Percentiles rank a stretch among this genome's conserved stretches.
Conservation (phyloP, 2,888 invertebrate genomes). For the Scotopteryx bipunctaria region DNA sequence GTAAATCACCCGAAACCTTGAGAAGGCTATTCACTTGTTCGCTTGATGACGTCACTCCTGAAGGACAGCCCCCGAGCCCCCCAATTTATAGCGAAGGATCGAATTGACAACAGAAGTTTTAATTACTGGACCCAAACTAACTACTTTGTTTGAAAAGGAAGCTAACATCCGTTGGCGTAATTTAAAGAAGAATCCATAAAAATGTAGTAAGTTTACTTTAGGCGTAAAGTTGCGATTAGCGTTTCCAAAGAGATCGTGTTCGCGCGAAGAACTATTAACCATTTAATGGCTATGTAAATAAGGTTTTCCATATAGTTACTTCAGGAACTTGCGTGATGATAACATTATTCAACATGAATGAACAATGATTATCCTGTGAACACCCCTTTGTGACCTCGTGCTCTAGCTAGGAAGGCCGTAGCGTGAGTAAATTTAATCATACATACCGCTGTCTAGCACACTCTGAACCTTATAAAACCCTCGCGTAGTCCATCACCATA, state of each 20-base stretch:
- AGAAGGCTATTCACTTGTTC: slow-evolving; percentile 21
- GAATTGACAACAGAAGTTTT: slow-evolving; percentile 14
- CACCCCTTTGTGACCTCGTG: slow-evolving; percentile 21
- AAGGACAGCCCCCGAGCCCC: slow-evolving; percentile 18
- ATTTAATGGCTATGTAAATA: no score
- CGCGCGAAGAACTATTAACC: no score
- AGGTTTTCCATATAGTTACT: no score
- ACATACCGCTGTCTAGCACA: slow-evolving; percentile 47
- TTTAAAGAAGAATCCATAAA: slow-evolving; percentile 34
- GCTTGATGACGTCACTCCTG: slow-evolving; percentile 31
- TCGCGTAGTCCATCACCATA: slow-evolving; percentile 13
- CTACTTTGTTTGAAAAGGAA: slow-evolving; percentile 35
- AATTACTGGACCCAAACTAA: slow-evolving; percentile 18
- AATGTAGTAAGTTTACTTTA: slow-evolving; percentile 5
- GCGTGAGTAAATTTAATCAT: slow-evolving; percentile 54
- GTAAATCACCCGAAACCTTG: slow-evolving; percentile 27
- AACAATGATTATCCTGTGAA: slow-evolving; percentile 21
- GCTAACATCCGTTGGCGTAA: slow-evolving; percentile 41
- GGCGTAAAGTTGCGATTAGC: slow-evolving; percentile 11
- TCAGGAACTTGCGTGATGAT: no score
- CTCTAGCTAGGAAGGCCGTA: slow-evolving; percentile 38
- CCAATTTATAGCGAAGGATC: slow-evolving; percentile 16
- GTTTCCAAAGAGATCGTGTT: neutral
- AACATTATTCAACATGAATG: no score
- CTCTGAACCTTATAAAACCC: slow-evolving; percentile 40